Evolutionary conservation across 2,888 invertebrate genomes (phyloP).

Genomic region (Pseudeuparius sepicola): DNA sequence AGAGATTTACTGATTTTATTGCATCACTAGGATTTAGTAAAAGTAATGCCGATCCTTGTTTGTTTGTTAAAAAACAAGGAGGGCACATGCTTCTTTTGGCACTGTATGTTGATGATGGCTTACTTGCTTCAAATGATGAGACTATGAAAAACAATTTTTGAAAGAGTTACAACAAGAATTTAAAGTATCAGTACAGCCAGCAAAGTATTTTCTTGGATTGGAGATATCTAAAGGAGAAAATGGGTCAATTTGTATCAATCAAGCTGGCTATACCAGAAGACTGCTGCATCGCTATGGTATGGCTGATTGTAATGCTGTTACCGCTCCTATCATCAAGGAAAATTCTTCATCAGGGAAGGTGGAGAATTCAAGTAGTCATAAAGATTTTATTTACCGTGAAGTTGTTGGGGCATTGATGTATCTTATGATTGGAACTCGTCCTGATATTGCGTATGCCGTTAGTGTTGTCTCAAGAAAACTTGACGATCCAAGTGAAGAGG

Average conservation of each 20-base stretch:
- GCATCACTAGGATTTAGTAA: no score
- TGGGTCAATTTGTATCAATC: constrained; percentile 8
- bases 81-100: no score
- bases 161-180: constrained; percentile 9
- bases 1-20: no score
- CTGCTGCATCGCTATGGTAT: constrained; percentile 9
- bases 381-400: constrained; percentile 9
- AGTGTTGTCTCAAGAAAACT: constrained; percentile 12
- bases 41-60: no score
- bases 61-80: no score
- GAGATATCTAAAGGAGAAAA: constrained; percentile 8
- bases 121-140: constrained; percentile 11
- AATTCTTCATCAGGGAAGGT: constrained; percentile 6
- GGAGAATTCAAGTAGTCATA: neutral
- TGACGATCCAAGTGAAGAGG: constrained; percentile 7
- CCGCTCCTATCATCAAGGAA: constrained; percentile 7
- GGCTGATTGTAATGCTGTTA: constrained; percentile 5
- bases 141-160: constrained; percentile 6
- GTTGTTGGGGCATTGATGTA: constrained; percentile 16
- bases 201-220: constrained; percentile 12
- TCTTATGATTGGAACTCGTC: constrained; percentile 13
- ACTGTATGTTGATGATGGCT: no score
- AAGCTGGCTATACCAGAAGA: constrained; percentile 8
- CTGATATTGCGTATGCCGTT: constrained; percentile 14
- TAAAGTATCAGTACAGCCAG: constrained; percentile 11